These are phyloP conservation scores for Rhinolophus ferrumequinum DNA, from an alignment of 2,113 vertebrate genomes.

Conservation along the genomic window DNA sequence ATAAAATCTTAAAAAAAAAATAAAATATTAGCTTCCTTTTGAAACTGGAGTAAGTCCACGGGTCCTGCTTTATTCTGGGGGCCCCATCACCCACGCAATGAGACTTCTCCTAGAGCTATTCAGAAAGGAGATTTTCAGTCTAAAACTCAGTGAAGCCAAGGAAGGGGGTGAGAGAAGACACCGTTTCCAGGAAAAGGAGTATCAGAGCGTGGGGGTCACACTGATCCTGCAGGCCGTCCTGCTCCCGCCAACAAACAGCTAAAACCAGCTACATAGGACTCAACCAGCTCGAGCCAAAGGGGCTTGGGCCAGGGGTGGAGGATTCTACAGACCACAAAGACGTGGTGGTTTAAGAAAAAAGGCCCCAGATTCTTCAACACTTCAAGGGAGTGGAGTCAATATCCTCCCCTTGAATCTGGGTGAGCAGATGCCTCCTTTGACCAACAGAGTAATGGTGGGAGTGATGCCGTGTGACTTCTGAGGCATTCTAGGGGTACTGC, in stretches of 20 bases:
- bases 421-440: not conserved
- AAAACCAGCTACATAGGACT: not conserved
- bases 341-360: not conserved
- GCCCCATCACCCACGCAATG: not conserved
- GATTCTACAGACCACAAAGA: not conserved
- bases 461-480: not conserved
- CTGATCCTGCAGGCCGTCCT: not conserved
- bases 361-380: not conserved
- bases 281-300: not conserved
- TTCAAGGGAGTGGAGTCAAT: not conserved
- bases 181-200: not conserved
- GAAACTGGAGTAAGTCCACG: not conserved
- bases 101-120: not conserved
- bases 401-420: not conserved
- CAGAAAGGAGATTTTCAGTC: not conserved
- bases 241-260: not conserved
- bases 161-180: not conserved
- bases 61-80: not conserved
- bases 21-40: not conserved
- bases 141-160: not conserved
- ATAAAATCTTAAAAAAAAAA: too few species aligned
- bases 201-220: not conserved
- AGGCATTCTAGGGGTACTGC: not conserved
- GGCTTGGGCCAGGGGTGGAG: not conserved
- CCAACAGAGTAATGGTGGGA: not conserved